Evolutionary conservation across 1,140 invertebrate genomes (phyloP).

Genomic region (Thaumatotibia leucotreta): DNA sequence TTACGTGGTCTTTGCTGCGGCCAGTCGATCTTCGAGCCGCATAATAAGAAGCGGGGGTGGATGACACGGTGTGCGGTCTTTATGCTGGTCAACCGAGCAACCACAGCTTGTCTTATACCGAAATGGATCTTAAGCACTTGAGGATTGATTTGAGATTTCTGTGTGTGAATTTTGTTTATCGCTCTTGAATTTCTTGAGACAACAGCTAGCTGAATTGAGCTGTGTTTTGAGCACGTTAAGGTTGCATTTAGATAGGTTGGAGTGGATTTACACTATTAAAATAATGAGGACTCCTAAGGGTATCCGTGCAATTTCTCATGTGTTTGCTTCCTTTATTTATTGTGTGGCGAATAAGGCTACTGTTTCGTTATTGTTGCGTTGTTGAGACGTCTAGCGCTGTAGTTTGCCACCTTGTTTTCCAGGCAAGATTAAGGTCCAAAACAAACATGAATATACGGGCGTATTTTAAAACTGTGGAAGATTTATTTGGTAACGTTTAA

Average conservation of each 20-base stretch:
- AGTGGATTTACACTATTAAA: constrained; percentile 58
- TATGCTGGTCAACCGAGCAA: constrained; percentile 39
- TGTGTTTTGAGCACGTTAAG: constrained; percentile 20
- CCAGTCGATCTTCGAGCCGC: constrained; percentile 20
- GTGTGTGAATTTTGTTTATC: constrained; percentile 18
- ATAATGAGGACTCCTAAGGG: constrained; percentile 64
- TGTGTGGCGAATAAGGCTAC: constrained; percentile 57
- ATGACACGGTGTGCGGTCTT: constrained; percentile 52
- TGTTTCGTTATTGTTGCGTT: constrained; percentile 42
- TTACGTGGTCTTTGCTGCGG: background rate
- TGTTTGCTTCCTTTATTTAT: constrained; percentile 63
- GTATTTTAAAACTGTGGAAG: background rate
- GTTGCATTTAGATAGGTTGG: constrained; percentile 27
- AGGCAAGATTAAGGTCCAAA: constrained; percentile 13
- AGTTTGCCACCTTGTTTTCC: constrained; percentile 29
- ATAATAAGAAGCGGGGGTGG: constrained; percentile 38
- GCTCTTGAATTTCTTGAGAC: constrained; percentile 31
- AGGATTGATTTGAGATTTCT: constrained; percentile 27
- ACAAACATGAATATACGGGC: constrained; percentile 16
- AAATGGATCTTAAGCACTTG: constrained; percentile 21
- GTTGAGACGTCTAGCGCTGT: constrained; percentile 22
- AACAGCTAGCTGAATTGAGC: constrained; percentile 20
- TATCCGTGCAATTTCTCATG: constrained; percentile 66
- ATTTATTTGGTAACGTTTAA: background rate
- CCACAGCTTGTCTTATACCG: constrained; percentile 19